Conservation (phyloP, 2,888 invertebrate genomes). For the Nebria brevicollis region DNA sequence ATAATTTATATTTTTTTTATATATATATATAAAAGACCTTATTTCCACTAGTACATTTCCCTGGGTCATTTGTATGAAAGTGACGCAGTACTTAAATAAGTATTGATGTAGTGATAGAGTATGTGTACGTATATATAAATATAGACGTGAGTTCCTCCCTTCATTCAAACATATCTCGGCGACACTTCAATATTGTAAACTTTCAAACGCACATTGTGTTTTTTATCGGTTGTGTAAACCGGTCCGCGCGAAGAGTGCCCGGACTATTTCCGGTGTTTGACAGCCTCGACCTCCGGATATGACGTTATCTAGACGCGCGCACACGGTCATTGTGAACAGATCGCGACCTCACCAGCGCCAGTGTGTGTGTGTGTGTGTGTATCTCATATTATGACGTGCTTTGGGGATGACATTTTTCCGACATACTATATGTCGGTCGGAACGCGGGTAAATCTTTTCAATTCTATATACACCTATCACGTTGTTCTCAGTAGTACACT, state of each 20-base stretch:
- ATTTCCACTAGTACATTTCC: background rate
- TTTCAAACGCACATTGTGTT: constrained; percentile 55
- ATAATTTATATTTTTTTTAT: background rate
- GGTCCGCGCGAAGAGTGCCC: constrained; percentile 54
- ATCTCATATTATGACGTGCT: background rate
- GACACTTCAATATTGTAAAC: constrained; percentile 48
- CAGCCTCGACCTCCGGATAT: constrained; percentile 62
- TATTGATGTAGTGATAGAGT: background rate
- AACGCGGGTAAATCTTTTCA: background rate
- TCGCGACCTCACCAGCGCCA: constrained; percentile 52
- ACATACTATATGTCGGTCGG: background rate
- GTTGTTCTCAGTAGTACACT: too few species aligned
- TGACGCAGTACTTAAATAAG: background rate
- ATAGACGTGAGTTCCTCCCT: constrained; percentile 18
- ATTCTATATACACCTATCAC: too few species aligned
- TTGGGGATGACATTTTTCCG: constrained; percentile 4
- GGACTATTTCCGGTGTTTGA: constrained; percentile 63
- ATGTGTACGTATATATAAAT: background rate
- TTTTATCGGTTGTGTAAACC: constrained; percentile 60
- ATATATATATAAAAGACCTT: background rate
- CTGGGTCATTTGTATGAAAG: background rate
- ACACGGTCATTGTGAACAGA: constrained; percentile 52
- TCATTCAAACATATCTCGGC: constrained; percentile 43
- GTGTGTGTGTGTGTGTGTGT: background rate
- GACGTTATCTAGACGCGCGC: constrained; percentile 59